These are phyloP conservation scores for Tridacna gigas DNA, from an alignment of 2,888 invertebrate genomes.

Conservation along the genomic window DNA sequence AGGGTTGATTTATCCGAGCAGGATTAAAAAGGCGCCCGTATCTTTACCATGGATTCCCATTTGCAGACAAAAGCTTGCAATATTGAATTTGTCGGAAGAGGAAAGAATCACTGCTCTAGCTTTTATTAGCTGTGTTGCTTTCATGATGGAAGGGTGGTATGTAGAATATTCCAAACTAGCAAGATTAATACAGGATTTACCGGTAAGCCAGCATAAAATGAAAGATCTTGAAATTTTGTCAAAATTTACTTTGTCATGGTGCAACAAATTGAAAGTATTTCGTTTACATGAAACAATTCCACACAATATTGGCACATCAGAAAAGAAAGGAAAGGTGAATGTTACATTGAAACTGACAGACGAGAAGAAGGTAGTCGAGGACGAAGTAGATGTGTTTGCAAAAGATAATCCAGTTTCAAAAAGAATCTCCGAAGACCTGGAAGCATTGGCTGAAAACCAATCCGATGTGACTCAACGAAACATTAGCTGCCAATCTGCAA, in stretches of 20 bases:
- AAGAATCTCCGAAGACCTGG: neutral
- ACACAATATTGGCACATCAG: neutral
- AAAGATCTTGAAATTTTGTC: conserved; percentile 36
- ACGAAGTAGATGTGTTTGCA: neutral
- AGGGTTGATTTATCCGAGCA: conserved; percentile 35
- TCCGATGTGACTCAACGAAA: neutral
- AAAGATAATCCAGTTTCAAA: neutral
- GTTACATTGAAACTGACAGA: neutral
- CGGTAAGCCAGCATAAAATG: conserved; percentile 27
- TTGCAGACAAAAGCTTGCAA: conserved; percentile 34
- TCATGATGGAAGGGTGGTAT: conserved; percentile 22
- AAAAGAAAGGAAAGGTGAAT: neutral
- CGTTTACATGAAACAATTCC: conserved; percentile 42
- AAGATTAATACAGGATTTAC: conserved; percentile 12
- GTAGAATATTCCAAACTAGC: conserved; percentile 6
- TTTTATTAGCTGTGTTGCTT: conserved; percentile 12
- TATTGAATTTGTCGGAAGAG: conserved; percentile 30
- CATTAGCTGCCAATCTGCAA: neutral
- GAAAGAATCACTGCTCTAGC: conserved; percentile 11
- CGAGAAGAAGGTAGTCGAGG: neutral
- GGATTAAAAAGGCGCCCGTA: conserved; percentile 27
- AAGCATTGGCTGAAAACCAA: neutral
- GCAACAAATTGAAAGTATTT: conserved; percentile 32
- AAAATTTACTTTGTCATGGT: conserved; percentile 32
- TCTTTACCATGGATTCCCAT: conserved; percentile 38